phyloP scores from a whole-genome alignment of 2,797 vertebrate genomes.

The Nyctalus aviator region DNA sequence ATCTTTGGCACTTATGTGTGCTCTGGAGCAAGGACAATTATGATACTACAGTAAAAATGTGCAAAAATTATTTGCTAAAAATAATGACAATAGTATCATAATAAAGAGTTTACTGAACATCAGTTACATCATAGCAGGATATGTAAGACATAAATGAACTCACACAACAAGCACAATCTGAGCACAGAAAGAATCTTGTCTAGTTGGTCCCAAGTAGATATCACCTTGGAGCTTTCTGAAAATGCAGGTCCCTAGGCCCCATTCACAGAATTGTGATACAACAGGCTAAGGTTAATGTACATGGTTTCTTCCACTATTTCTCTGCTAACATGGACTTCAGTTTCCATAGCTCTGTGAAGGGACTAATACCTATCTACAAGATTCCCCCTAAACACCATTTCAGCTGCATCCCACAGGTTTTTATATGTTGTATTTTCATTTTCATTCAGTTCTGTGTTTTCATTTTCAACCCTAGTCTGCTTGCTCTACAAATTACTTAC shows the following conservation, averaged over 20 bases:
- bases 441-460: not conserved
- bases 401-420: not conserved
- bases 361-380: not conserved
- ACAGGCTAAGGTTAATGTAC: not conserved
- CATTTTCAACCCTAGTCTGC: not conserved
- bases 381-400: not conserved
- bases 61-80: conserved; percentile 26
- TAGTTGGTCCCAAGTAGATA: not conserved
- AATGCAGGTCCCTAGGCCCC: not conserved
- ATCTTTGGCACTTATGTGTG: not conserved
- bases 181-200: not conserved
- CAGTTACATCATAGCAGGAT: not conserved
- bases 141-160: conserved; percentile 30
- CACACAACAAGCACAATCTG: not conserved
- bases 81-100: not conserved
- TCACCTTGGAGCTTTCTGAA: not conserved
- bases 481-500: not conserved
- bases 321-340: conserved; percentile 19
- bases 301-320: not conserved
- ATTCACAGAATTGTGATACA: not conserved
- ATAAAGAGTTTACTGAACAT: conserved; percentile 20
- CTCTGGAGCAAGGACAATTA: not conserved
- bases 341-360: not conserved
- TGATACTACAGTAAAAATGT: not conserved
- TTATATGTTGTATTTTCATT: not conserved